These are phyloP conservation scores for Cossypha niveicapilla DNA, from an alignment of 2,797 vertebrate genomes.

Conservation along the genomic window DNA sequence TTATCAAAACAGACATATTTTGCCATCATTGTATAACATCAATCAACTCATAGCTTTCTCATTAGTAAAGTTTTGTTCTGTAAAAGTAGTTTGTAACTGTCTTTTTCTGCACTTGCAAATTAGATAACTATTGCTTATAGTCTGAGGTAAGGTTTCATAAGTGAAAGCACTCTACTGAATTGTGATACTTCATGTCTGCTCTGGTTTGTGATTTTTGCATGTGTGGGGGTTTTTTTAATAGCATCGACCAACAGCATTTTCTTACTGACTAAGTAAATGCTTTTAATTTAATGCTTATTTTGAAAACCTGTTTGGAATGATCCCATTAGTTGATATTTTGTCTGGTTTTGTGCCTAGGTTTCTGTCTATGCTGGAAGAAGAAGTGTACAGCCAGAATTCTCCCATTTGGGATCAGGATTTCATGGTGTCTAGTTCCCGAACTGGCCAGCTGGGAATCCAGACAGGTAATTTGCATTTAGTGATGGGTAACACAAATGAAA, in stretches of 20 bases:
- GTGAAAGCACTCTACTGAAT: neutral
- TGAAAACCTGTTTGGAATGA: neutral
- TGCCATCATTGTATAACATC: neutral
- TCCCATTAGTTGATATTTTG: neutral
- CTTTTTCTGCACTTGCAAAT: neutral
- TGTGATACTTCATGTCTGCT: neutral
- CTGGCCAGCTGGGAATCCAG: constrained; percentile 88
- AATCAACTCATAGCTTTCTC: neutral
- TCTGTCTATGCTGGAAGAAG: constrained; percentile 98
- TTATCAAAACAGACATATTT: neutral
- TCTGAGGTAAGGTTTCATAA: neutral
- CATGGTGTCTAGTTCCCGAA: constrained; percentile 80
- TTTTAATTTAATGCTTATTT: neutral
- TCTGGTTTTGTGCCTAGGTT: constrained; percentile 78
- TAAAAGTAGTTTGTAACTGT: neutral
- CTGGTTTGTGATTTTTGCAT: neutral
- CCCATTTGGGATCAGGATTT: constrained; percentile 98
- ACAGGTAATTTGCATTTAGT: constrained; percentile 79
- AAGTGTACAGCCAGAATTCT: constrained; percentile 94
- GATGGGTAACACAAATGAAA: neutral
- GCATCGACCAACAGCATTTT: neutral
- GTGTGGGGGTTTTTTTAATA: neutral
- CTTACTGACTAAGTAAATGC: neutral
- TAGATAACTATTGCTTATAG: neutral
- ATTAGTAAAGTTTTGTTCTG: neutral